Evolutionary conservation across 2,888 invertebrate genomes (phyloP).

Genomic region (Melanotus villosus): DNA sequence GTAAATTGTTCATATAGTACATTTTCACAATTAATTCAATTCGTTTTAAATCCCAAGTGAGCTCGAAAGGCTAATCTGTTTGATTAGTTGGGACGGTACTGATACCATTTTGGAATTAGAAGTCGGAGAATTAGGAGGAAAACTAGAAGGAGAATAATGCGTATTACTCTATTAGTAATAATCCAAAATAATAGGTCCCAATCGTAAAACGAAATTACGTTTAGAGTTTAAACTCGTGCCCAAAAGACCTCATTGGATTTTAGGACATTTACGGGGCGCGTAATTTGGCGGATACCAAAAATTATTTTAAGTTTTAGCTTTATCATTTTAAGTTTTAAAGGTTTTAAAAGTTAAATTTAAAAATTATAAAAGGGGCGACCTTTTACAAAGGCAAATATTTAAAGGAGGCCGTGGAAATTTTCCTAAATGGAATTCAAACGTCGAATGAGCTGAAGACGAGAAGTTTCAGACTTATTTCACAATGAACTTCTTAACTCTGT

Average conservation of each 20-base stretch:
- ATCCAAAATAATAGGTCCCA: slow-evolving; percentile 3
- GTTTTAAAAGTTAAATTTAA: neutral
- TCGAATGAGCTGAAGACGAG: neutral
- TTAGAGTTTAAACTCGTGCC: neutral
- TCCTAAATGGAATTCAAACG: slow-evolving; percentile 18
- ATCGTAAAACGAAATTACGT: slow-evolving; percentile 1
- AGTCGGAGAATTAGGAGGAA: slow-evolving; percentile 8
- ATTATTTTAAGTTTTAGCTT: no score
- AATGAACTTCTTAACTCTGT: slow-evolving; percentile 25
- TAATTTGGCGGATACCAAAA: no score
- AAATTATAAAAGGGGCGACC: neutral
- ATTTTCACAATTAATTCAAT: neutral
- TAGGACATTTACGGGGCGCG: no score
- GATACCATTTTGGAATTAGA: slow-evolving; percentile 16
- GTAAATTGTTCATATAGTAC: no score
- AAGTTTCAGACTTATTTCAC: neutral
- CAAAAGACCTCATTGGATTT: no score
- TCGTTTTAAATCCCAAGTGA: neutral
- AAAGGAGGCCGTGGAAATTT: no score
- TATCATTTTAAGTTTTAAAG: neutral
- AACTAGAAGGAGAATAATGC: neutral
- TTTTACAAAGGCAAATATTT: neutral
- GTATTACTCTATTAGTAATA: slow-evolving; percentile 4
- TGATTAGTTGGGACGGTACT: slow-evolving; percentile 12
- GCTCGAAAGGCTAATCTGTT: neutral